These are phyloP conservation scores for Pristionchus mayeri DNA, from an alignment of 2,888 invertebrate species.

Conservation along the genomic window DNA sequence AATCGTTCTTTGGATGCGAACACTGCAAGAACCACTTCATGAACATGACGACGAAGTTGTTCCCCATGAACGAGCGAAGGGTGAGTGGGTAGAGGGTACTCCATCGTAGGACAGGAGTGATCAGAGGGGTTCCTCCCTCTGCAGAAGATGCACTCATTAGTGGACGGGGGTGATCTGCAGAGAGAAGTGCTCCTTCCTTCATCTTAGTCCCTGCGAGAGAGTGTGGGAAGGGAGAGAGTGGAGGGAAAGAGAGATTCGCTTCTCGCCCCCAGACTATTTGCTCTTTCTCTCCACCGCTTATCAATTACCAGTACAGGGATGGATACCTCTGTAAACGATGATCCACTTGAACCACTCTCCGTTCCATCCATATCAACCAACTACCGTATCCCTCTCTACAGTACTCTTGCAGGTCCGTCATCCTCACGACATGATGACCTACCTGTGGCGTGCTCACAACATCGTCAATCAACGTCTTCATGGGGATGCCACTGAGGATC, in stretches of 20 bases:
- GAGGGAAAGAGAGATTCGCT: not conserved
- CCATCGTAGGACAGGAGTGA: conserved; percentile 15
- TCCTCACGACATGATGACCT: conserved; percentile 74
- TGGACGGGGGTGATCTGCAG: not conserved
- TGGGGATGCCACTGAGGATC: conserved; percentile 86
- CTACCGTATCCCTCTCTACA: not conserved
- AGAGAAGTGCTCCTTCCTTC: conserved; percentile 17
- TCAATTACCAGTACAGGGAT: conserved; percentile 26
- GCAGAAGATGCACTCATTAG: not conserved
- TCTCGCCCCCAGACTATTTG: not conserved
- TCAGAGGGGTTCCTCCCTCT: not conserved
- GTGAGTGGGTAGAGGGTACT: conserved; percentile 58
- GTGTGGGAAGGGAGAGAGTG: not conserved
- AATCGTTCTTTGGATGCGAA: conserved; percentile 92
- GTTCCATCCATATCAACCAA: not conserved
- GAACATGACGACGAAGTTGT: conserved; percentile 84
- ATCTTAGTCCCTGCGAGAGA: conserved; percentile 5
- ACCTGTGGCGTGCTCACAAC: conserved; percentile 90
- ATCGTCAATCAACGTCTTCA: conserved; percentile 89
- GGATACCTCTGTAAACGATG: conserved; percentile 21
- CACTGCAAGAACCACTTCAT: conserved; percentile 92
- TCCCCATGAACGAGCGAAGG: conserved; percentile 74
- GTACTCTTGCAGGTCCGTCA: conserved; percentile 63
- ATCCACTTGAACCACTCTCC: not conserved
- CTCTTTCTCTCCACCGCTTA: conserved; percentile 5